phyloP scores from a whole-genome alignment of 2,797 vertebrate species.

The Eupleurogrammus muticus region DNA sequence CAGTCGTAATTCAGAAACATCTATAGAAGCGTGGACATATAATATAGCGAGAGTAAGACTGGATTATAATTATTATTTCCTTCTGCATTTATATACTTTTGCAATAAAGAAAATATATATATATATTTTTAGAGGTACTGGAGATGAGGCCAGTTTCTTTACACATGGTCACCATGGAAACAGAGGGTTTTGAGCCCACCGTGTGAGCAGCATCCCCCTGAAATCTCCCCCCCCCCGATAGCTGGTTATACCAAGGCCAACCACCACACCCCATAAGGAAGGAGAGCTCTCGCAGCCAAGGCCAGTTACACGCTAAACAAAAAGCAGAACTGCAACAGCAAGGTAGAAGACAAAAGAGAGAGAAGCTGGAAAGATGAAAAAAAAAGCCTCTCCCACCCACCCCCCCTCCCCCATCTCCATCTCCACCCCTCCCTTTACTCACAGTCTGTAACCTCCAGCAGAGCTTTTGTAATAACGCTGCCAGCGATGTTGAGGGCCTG shows the following conservation, averaged over 20 bases:
- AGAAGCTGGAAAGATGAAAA: slow-evolving; percentile 13
- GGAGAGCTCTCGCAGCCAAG: slow-evolving; percentile 18
- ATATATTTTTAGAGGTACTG: slow-evolving; percentile 8
- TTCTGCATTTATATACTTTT: slow-evolving; percentile 4
- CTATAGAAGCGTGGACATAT: slow-evolving; percentile 2
- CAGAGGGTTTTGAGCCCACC: slow-evolving; percentile 49
- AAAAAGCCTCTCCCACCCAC: slow-evolving; percentile 26
- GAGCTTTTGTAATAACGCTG: slow-evolving; percentile 95
- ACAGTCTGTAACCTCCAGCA: slow-evolving; percentile 95
- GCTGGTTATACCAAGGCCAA: slow-evolving; percentile 49
- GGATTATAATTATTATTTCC: background rate
- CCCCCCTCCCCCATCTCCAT: slow-evolving; percentile 10
- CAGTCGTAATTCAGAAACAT: slow-evolving; percentile 26
- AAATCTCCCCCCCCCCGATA: slow-evolving; percentile 47
- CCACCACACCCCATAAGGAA: slow-evolving; percentile 27
- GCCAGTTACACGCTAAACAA: slow-evolving; percentile 30
- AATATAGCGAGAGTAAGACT: background rate
- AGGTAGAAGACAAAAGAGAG: slow-evolving; percentile 35
- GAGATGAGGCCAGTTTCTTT: slow-evolving; percentile 33
- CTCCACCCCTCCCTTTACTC: slow-evolving; percentile 71
- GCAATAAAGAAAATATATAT: background rate
- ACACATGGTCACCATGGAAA: slow-evolving; percentile 66
- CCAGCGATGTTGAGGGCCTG: slow-evolving; percentile 97
- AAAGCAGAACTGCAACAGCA: slow-evolving; percentile 4
- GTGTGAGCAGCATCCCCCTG: slow-evolving; percentile 44